Evolutionary conservation across 2,888 invertebrate species (phyloP), one percentile per base, ranked within the genome.

Genomic region (Drosophila merina): DNA sequence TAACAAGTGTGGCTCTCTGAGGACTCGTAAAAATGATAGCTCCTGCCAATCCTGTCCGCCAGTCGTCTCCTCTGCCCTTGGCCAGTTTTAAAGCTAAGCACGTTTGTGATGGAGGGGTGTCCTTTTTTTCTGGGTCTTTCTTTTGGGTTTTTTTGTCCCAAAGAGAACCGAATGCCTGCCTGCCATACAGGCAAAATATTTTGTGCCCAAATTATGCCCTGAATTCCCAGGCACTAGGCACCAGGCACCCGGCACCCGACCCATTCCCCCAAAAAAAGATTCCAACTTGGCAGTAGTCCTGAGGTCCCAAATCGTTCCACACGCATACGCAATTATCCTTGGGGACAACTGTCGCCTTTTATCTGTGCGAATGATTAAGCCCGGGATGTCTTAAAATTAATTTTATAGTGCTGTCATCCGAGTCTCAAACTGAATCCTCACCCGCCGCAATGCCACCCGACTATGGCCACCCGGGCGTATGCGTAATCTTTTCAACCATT

Each of bases 21-120:
- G 85, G 87, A 76, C 82, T 85, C 85, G 85, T 85, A 85, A 78
- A 85, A 86, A 64, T 80, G 84, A 85, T 85, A 85, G 79, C 81
- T 66, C 58, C 54, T 52, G 33, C 42, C 50, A 26, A 47, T 12
- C 14, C 48, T 10, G 30, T 36, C 36, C 36, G 36, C 44, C 6
- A 42, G 42, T 25, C 25, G 4, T 5, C 4, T 25, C 31, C 31
- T 26, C 14, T 8, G 48, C 49, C 57, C 51, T 36, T 56, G 49
- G 64, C 64, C 67, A 77, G 76, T 84, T 84, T 71, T 75, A 84
- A 84, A 71, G 82, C 85, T 69, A 75, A 52, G 85, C 84, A 85
- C 82, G 86, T 82, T 84, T 76, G 66, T 72, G 67, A 60, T 44
- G 26, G 42, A 28, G 20, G 30, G 45, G 31, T 42, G 60, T 57